Conservation (phyloP, 2,113 vertebrate genomes). For the Cyrtonyx montezumae region DNA sequence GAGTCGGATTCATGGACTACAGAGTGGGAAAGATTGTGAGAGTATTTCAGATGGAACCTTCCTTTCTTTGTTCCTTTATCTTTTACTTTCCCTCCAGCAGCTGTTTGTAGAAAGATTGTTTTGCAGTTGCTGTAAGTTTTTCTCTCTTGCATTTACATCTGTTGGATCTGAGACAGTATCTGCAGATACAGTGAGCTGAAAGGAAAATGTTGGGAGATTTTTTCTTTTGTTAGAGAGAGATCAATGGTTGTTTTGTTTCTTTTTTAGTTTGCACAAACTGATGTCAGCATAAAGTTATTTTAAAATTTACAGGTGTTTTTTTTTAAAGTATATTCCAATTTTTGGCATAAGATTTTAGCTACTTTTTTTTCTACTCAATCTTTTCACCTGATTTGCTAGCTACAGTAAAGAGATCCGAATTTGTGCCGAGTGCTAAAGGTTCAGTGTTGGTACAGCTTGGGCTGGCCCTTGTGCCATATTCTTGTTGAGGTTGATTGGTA, state of each 20-base stretch:
- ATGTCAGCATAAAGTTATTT: conserved; percentile 68
- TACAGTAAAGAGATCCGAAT: conserved; percentile 77
- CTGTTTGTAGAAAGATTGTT: conserved; percentile 78
- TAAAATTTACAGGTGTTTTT: conserved; percentile 61
- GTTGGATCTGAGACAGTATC: conserved; percentile 65
- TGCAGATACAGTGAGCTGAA: conserved; percentile 58
- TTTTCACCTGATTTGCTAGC: conserved; percentile 76
- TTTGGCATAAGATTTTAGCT: conserved; percentile 65
- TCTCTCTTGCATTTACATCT: conserved; percentile 71
- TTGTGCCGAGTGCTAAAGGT: conserved; percentile 80
- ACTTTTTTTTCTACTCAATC: conserved; percentile 49
- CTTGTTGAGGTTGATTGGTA: conserved; percentile 82
- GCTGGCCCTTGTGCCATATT: conserved; percentile 82
- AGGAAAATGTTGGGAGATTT: conserved; percentile 52
- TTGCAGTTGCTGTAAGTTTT: conserved; percentile 74
- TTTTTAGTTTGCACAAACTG: conserved; percentile 74
- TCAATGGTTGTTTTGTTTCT: background rate
- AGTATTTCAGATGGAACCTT: conserved; percentile 78
- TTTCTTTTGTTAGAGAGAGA: conserved; percentile 68
- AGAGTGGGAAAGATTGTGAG: conserved; percentile 76
- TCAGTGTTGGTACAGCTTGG: conserved; percentile 83
- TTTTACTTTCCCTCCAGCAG: conserved; percentile 76
- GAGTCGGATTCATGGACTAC: conserved; percentile 81
- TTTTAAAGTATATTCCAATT: conserved; percentile 64
- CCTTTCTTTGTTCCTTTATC: conserved; percentile 61